These are phyloP conservation scores for Leptothorax acervorum DNA, from an alignment of 2,888 invertebrate genomes.

Conservation along the genomic window DNA sequence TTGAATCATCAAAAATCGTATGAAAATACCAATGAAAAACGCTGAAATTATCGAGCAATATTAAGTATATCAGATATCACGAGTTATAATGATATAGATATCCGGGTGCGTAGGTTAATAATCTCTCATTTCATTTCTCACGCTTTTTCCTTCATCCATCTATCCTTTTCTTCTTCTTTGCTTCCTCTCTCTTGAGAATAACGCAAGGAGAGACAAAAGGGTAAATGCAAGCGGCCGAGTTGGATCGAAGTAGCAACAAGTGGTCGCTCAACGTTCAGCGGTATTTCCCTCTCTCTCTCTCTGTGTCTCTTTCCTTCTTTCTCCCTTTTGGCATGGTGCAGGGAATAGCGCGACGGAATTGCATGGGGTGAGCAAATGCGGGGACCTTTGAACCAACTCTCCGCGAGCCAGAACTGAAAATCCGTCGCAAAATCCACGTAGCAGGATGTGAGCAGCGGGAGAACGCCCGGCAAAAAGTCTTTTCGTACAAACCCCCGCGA, in stretches of 20 bases:
- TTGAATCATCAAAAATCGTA: neutral
- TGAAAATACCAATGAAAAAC: neutral
- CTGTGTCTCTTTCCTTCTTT: conserved; percentile 5
- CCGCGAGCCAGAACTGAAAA: conserved; percentile 68
- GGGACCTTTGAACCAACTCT: conserved; percentile 78
- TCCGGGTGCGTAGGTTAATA: conserved; percentile 53
- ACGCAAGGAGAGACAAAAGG: conserved; percentile 46
- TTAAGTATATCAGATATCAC: conserved; percentile 57
- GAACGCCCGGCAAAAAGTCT: conserved; percentile 59
- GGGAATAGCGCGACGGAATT: conserved; percentile 72
- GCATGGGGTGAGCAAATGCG: conserved; percentile 72
- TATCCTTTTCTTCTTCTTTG: neutral
- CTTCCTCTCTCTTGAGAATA: conserved; percentile 6
- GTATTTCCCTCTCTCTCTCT: conserved; percentile 29
- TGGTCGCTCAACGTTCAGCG: conserved; percentile 75
- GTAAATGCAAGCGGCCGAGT: conserved; percentile 56
- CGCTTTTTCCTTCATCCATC: neutral
- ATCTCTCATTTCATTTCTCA: conserved; percentile 50
- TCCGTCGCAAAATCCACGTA: conserved; percentile 66
- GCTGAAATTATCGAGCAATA: conserved; percentile 57
- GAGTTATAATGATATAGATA: neutral
- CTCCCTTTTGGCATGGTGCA: conserved; percentile 31
- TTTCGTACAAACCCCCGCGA: conserved; percentile 40
- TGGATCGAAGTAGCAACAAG: conserved; percentile 83
- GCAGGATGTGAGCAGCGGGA: conserved; percentile 44